These are phyloP conservation scores for Tenthredo mesomela DNA, from an alignment of 2,888 invertebrate species.

Conservation along the genomic window DNA sequence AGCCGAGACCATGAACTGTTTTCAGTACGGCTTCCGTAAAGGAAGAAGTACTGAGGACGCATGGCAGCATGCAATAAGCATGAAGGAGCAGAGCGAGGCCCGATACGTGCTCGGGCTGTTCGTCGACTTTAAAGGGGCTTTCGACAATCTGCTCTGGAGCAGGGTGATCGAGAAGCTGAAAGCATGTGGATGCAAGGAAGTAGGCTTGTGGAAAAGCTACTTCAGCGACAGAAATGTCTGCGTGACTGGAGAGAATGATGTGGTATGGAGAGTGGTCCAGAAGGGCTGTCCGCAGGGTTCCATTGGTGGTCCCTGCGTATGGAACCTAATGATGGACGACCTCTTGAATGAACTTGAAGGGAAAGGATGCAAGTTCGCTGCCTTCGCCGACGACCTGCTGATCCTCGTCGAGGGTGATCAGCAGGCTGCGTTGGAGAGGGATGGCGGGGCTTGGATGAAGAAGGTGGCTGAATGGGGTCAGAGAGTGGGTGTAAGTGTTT, in stretches of 20 bases:
- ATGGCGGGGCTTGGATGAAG: background rate
- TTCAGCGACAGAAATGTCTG: constrained; percentile 1
- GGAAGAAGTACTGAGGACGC: constrained; percentile 22
- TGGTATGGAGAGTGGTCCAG: constrained; percentile 19
- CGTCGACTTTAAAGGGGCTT: constrained; percentile 49
- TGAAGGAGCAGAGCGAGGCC: background rate
- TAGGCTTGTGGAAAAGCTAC: background rate
- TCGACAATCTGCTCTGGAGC: constrained; percentile 46
- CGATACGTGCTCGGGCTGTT: constrained; percentile 7
- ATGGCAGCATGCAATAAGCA: background rate
- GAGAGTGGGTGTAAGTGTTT: constrained; percentile 43
- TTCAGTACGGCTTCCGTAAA: constrained; percentile 26
- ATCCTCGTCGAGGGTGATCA: constrained; percentile 31
- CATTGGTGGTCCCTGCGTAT: constrained; percentile 47
- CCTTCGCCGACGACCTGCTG: constrained; percentile 54
- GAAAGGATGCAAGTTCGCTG: background rate
- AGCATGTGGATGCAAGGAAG: background rate
- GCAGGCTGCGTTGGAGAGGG: background rate
- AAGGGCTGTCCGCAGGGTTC: constrained; percentile 54
- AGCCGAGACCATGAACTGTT: background rate
- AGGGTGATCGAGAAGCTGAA: background rate
- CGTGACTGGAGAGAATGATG: background rate
- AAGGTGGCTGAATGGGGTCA: constrained; percentile 31
- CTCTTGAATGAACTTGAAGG: background rate
- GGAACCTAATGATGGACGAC: constrained; percentile 52